Conservation (phyloP, 2,797 vertebrate species). For the Dipus sagitta region DNA sequence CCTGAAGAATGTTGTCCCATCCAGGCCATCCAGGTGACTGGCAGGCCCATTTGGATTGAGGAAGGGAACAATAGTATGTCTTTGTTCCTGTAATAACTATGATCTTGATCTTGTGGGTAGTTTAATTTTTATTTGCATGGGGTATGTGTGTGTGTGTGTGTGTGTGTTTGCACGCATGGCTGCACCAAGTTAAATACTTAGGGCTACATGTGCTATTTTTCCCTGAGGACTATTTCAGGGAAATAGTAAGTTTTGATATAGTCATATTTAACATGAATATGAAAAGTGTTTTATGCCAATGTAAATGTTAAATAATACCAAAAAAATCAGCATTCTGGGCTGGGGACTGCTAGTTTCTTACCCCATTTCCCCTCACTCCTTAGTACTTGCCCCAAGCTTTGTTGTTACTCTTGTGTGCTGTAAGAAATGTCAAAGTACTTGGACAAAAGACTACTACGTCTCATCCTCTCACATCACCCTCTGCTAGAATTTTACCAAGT, state of each 20-base stretch:
- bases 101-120: too few species aligned
- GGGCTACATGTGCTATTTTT: background rate
- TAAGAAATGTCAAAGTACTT: background rate
- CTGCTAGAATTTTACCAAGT: slow-evolving; percentile 11
- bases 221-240: background rate
- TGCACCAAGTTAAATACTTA: background rate
- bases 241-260: background rate
- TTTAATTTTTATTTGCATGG: too few species aligned
- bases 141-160: too few species aligned
- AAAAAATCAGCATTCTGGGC: background rate
- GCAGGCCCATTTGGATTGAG: too few species aligned
- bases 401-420: too few species aligned
- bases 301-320: background rate
- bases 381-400: background rate
- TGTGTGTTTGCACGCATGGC: too few species aligned
- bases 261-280: background rate
- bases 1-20: too few species aligned
- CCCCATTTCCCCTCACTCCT: background rate
- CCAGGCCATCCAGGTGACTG: too few species aligned
- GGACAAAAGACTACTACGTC: background rate
- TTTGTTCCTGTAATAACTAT: too few species aligned
- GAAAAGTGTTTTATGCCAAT: background rate
- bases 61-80: too few species aligned
- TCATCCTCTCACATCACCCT: background rate
- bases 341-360: background rate